Base-by-base conservation (phyloP, 2,797 vertebrate genomes). In the Sitta carolinensis region DNA sequence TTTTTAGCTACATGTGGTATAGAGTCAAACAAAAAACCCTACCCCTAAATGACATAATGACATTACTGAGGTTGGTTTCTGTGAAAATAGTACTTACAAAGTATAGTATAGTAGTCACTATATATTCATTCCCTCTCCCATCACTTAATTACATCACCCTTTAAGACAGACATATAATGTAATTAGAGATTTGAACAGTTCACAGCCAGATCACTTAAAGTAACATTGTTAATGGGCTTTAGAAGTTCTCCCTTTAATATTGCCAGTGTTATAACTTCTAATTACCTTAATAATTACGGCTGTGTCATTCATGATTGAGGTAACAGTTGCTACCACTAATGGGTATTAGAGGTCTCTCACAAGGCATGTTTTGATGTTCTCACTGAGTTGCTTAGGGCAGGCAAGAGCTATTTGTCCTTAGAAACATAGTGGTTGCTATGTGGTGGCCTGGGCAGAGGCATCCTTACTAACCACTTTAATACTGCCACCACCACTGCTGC, bases 141-240 rank as follows among this genome's bases (percentile, higher is more conserved):
- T 98, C 98, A 98, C 98, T 98, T 99, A 99, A 98, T 98, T 98
- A 98, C 98, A 99, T 99, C 98, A 98, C 98, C 98, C 98, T 98
- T 97, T 98, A 98, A 98, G 98, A 98, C 97, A 98, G 98, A 98
- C 96, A 97, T 98, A 97, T 98, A 98, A 99, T 98, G 98, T 99
- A 99, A 98, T 98, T 99, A 99, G 98, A 98, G 98, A 98, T 98
- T 98, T 98, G 99, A 99, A 98, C 98, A 98, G 98, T 98, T 98
- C 98, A 98, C 98, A 99, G 98, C 98, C 98, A 98, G 98, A 98
- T 99, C 98, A 99, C 98, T 99, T 99, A 99, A 99, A 99, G 98
- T 98, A 98, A 98, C 98, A 97, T 98, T 98, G 98, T 99, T 99
- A 99, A 99, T 99, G 98, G 98, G 97, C 98, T 98, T 98, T 98